Evolutionary conservation across 2,797 vertebrate genomes (phyloP), one percentile per base, ranked within the genome.

Genomic region (Microtus obscurus): DNA sequence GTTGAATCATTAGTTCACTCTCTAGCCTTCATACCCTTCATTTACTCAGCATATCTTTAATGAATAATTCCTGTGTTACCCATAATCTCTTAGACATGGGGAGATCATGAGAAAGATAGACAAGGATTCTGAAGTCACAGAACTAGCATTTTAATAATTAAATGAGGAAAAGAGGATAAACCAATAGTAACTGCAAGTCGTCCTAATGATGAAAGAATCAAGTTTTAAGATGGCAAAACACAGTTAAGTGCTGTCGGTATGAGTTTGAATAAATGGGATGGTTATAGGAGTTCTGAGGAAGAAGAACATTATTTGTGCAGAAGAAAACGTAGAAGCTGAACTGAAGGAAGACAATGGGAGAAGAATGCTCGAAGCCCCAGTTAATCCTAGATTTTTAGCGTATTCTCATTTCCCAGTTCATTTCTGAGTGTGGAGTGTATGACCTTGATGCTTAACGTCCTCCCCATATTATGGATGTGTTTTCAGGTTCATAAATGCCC

Each of bases 281-380:
- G 6, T 5, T 5, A 0, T 3, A 0, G 14, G 7, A 21, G 34
- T 8, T 61, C 45, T 12, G 23, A 71, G 53, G 40, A 77, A 1
- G 31, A n/a, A 25, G 48, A 21, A 53, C 77, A 94, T 87, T 3
- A 7, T 17, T 61, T 73, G 63, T 65, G 25, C 6, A 65, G 37
- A 48, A 73, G 59, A 67, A 77, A 48, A 4, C 59, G 40, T 67
- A 34, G 71, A 40, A 43, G 16, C 6, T 5, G 17, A 12, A 0
- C 79, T 13, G 71, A 59, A 61, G 13, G n/a, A 27, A 25, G 63
- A 87, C 19, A 86, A 69, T 86, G 45, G 29, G 19, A 81, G 12
- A 69, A 61, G 56, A 45, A 23, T 43, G 86, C 13, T 37, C 16
- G 61, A 77, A 56, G 5, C 37, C 80, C 16, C 31, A 56, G 40